Conservation (phyloP, 2,888 invertebrate species). For the Frankliniella fusca region DNA sequence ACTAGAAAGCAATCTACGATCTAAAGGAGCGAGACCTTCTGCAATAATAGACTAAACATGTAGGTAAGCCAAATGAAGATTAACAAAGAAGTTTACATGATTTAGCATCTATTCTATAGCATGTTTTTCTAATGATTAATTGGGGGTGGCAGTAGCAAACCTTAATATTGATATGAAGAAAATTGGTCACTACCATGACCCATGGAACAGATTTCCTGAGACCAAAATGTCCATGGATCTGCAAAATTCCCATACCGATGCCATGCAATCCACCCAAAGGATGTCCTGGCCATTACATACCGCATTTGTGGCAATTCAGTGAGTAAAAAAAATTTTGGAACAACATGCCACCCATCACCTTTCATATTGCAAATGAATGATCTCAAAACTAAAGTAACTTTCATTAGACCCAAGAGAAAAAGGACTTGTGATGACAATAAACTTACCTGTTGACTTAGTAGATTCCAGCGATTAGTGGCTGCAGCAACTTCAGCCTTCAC, state of each 20-base stretch:
- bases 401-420: too few species aligned
- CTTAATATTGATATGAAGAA: too few species aligned
- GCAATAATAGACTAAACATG: not conserved
- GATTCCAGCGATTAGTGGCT: constrained; percentile 61
- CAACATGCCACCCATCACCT: constrained; percentile 17
- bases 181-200: too few species aligned
- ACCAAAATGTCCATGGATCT: not conserved
- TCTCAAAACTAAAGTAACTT: not conserved
- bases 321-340: constrained; percentile 4
- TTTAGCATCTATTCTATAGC: too few species aligned
- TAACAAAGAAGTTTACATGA: too few species aligned
- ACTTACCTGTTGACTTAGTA: constrained; percentile 63
- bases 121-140: too few species aligned
- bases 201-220: too few species aligned
- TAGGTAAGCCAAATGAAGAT: too few species aligned
- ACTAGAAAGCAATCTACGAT: not conserved
- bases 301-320: not conserved
- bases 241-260: not conserved
- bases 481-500: constrained; percentile 63
- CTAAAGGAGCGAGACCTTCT: not conserved
- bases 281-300: not conserved
- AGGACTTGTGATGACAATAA: constrained; percentile 12
- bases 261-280: not conserved
- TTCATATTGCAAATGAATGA: not conserved
- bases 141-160: too few species aligned